These are phyloP conservation scores for Tinamus guttatus DNA, from an alignment of 2,113 vertebrate genomes.

Conservation along the genomic window DNA sequence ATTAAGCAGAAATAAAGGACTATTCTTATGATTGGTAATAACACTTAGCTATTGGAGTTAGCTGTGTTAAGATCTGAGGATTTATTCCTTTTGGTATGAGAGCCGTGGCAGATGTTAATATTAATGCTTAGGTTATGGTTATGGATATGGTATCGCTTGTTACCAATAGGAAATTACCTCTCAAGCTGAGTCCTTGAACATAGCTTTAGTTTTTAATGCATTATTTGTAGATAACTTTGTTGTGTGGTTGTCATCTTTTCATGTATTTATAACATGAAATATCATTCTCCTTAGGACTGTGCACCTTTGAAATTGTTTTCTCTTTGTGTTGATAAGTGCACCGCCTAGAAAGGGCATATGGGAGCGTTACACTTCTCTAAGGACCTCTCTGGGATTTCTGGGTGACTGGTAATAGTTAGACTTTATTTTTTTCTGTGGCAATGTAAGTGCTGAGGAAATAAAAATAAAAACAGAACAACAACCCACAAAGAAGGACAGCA, in stretches of 20 bases:
- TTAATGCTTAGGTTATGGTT: not conserved
- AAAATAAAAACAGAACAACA: not conserved
- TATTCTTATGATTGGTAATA: not conserved
- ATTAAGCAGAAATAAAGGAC: not conserved
- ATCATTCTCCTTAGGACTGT: not conserved
- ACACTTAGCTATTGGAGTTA: not conserved
- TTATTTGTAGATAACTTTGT: not conserved
- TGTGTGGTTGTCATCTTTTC: not conserved
- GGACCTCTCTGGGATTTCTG: not conserved
- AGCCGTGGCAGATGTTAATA: not conserved
- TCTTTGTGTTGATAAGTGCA: not conserved
- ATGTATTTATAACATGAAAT: not conserved
- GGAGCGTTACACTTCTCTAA: not conserved
- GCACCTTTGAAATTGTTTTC: not conserved
- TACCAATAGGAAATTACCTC: not conserved
- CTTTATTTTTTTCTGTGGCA: not conserved
- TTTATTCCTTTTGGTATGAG: not conserved
- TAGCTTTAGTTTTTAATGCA: not conserved
- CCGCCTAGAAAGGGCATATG: not conserved
- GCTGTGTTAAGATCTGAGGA: not conserved
- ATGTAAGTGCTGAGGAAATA: not conserved
- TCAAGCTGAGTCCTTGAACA: not conserved
- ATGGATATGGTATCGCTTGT: not conserved
- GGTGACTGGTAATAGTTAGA: not conserved
- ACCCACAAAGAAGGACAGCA: not conserved